A percentile compares a stretch with the other conserved stretches of the same genome.
These are phyloP conservation scores for Uloborus diversus DNA, from an alignment of 1,140 invertebrate species.

Conservation along the genomic window DNA sequence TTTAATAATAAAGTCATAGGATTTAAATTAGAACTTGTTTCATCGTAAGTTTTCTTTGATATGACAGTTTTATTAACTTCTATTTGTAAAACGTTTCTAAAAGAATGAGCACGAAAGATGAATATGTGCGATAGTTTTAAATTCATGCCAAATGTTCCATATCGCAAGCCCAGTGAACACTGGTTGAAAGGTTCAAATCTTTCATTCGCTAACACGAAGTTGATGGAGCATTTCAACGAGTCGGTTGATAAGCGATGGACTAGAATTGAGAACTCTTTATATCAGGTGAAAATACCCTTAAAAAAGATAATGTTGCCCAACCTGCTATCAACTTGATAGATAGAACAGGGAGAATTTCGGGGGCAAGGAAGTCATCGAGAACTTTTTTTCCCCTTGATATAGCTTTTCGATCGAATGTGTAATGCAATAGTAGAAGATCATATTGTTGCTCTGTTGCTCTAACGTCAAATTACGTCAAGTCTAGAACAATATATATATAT, in stretches of 20 bases:
- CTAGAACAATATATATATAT: no score
- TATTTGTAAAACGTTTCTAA: no score
- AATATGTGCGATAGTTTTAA: slow-evolving; percentile 11
- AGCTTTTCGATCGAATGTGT: slow-evolving; percentile 23
- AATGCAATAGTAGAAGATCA: no score
- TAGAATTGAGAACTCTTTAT: neutral
- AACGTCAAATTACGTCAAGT: no score
- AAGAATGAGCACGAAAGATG: no score
- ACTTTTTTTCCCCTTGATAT: slow-evolving; percentile 35
- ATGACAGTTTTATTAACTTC: no score
- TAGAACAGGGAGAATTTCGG: neutral
- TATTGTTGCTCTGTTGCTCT: no score
- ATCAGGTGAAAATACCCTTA: slow-evolving; percentile 31
- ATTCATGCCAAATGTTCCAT: slow-evolving; percentile 18
- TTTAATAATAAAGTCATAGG: no score
- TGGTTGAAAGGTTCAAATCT: slow-evolving; percentile 27
- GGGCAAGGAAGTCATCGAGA: slow-evolving; percentile 38
- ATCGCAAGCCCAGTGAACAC: slow-evolving; percentile 36
- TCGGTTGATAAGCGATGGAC: slow-evolving; percentile 18
- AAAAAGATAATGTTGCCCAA: slow-evolving; percentile 28
- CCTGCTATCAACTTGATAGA: slow-evolving; percentile 38
- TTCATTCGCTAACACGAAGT: slow-evolving; percentile 12
- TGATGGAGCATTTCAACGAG: slow-evolving; percentile 22
- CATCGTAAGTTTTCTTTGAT: no score
- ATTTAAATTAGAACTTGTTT: no score